Percentiles rank a stretch among this genome's conserved stretches.
Conservation (phyloP, 2,888 invertebrate species). For the Andrena praecox region DNA sequence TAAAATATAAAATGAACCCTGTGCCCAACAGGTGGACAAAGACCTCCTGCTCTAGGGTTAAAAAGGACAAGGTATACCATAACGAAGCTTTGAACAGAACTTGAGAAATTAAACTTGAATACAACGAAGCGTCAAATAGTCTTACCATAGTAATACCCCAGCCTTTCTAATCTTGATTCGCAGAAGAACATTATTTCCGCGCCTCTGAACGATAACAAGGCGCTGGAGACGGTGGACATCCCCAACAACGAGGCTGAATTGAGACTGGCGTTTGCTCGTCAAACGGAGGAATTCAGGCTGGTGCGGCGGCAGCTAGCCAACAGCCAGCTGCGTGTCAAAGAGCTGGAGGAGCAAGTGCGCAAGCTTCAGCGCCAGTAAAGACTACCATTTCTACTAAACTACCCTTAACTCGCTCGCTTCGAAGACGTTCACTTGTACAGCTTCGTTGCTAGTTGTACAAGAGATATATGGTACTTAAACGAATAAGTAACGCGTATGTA, state of each 20-base stretch:
- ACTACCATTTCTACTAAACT: not conserved
- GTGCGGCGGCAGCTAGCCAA: conserved; percentile 91
- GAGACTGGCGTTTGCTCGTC: conserved; percentile 91
- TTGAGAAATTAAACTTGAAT: too few species aligned
- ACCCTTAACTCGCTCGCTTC: conserved; percentile 27
- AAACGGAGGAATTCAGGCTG: conserved; percentile 92
- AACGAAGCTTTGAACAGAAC: too few species aligned
- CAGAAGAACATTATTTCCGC: conserved; percentile 80
- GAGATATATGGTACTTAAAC: conserved; percentile 59
- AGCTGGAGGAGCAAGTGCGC: conserved; percentile 91
- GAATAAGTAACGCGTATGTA: conserved; percentile 30
- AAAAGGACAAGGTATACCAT: too few species aligned
- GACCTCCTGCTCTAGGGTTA: too few species aligned
- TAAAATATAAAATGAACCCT: too few species aligned
- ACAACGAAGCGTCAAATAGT: too few species aligned
- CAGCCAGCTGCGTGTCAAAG: conserved; percentile 92
- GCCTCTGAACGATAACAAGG: conserved; percentile 80
- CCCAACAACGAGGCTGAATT: conserved; percentile 87
- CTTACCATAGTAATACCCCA: too few species aligned
- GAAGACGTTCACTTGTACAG: conserved; percentile 36
- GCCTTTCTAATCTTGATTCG: not conserved
- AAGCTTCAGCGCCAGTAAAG: conserved; percentile 86
- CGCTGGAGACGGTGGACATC: conserved; percentile 78
- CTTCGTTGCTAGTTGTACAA: conserved; percentile 58
- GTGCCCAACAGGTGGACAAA: too few species aligned